Evolutionary conservation across 2,888 invertebrate species (phyloP).

Genomic region (Scaptomyza caliginosa): DNA sequence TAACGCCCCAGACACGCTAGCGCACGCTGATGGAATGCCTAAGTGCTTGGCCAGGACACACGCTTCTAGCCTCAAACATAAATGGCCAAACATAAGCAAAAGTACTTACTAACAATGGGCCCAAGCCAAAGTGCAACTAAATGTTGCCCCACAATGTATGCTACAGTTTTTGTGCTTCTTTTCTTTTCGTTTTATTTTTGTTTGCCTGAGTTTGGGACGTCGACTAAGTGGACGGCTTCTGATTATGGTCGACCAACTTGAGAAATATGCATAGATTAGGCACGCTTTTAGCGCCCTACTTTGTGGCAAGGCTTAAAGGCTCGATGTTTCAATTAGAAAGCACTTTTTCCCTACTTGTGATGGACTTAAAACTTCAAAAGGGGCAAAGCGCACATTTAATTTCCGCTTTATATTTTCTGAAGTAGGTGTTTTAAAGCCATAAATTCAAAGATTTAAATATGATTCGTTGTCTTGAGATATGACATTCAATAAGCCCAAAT

Average conservation of each 20-base stretch:
- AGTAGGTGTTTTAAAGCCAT: background rate
- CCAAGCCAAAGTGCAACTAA: conserved; percentile 64
- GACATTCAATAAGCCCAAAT: conserved; percentile 81
- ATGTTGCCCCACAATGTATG: conserved; percentile 62
- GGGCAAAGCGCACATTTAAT: background rate
- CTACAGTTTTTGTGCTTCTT: conserved; percentile 30
- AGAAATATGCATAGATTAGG: conserved; percentile 75
- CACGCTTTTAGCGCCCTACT: conserved; percentile 73
- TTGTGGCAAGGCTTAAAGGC: conserved; percentile 42
- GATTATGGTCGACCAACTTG: conserved; percentile 55
- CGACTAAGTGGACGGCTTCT: conserved; percentile 38
- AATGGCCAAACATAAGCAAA: conserved; percentile 50
- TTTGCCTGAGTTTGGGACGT: conserved; percentile 9
- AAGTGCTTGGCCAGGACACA: conserved; percentile 55
- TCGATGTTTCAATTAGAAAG: conserved; percentile 65
- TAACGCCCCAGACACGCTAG: conserved; percentile 58
- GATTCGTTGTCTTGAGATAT: conserved; percentile 45
- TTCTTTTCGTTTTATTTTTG: background rate
- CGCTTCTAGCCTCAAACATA: conserved; percentile 31
- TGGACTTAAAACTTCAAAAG: conserved; percentile 36
- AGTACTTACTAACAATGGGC: conserved; percentile 51
- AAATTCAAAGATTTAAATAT: conserved; percentile 22
- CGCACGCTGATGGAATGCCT: conserved; percentile 70
- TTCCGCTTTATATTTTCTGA: background rate
- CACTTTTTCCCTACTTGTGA: background rate